A percentile compares a stretch with the other conserved stretches of the same genome.
Evolutionary conservation across 2,113 vertebrate species (phyloP).

Genomic region (Nannobrachium achirus): DNA sequence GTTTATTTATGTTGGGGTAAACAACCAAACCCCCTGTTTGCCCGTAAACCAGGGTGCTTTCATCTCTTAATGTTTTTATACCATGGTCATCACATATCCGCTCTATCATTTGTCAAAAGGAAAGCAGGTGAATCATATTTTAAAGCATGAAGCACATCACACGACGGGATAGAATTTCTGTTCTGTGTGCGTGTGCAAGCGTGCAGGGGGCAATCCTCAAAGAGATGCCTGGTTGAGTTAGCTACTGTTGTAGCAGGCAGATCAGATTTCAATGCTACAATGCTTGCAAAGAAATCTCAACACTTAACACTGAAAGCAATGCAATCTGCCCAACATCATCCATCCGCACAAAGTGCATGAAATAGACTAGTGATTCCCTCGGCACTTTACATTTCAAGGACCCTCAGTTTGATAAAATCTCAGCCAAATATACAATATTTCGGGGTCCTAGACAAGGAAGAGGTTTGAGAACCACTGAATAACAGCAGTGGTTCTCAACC

Average conservation of each 20-base stretch:
- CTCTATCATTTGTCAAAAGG: neutral
- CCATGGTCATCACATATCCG: neutral
- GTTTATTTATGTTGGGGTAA: neutral
- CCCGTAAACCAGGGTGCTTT: neutral
- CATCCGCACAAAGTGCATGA: no score
- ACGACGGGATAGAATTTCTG: neutral
- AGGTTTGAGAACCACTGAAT: no score
- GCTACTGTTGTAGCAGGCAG: neutral
- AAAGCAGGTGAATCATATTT: neutral
- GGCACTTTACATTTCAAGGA: no score
- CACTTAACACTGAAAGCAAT: no score
- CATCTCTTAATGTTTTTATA: neutral
- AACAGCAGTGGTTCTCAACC: no score
- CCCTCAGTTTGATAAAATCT: no score
- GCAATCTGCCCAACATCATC: no score
- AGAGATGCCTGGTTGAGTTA: constrained; percentile 11
- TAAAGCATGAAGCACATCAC: constrained; percentile 5
- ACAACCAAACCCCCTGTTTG: neutral
- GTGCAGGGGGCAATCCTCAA: constrained; percentile 15
- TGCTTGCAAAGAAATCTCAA: no score
- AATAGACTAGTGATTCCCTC: no score
- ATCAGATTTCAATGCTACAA: no score
- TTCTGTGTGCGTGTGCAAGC: neutral
- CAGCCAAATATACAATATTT: no score
- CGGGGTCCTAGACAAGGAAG: no score